phyloP scores from a whole-genome alignment of 2,888 invertebrate species.

The Limnephilus rhombicus region DNA sequence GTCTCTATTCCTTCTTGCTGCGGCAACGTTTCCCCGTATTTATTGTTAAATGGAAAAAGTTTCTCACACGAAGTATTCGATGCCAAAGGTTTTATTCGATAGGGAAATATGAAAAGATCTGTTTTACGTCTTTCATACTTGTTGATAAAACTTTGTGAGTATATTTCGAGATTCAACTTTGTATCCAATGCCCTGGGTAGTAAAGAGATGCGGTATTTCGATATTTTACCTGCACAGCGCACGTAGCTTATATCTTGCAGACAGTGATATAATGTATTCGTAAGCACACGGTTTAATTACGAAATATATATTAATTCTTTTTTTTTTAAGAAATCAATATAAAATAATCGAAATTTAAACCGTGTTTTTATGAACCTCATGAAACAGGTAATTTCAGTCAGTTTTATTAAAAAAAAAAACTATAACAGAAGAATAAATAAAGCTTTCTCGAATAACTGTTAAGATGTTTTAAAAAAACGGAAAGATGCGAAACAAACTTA shows the following conservation, averaged over 20 bases:
- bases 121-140: slow-evolving; percentile 34
- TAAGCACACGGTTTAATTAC: not conserved
- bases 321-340: not conserved
- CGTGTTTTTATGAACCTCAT: too few species aligned
- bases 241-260: not conserved
- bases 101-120: slow-evolving; percentile 59
- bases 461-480: too few species aligned
- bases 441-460: too few species aligned
- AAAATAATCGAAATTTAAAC: too few species aligned
- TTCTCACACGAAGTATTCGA: slow-evolving; percentile 55
- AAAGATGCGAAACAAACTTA: too few species aligned
- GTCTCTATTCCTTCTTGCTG: slow-evolving; percentile 27
- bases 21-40: slow-evolving; percentile 58
- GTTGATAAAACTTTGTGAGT: slow-evolving; percentile 24
- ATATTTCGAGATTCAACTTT: not conserved
- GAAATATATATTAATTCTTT: not conserved
- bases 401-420: too few species aligned
- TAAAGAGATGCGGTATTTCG: not conserved
- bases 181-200: not conserved
- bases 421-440: too few species aligned
- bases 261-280: not conserved
- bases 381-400: too few species aligned
- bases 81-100: slow-evolving; percentile 57
- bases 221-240: not conserved
- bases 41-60: slow-evolving; percentile 64